Conservation (phyloP, 2,113 vertebrate species). For the Arvicanthis niloticus region DNA sequence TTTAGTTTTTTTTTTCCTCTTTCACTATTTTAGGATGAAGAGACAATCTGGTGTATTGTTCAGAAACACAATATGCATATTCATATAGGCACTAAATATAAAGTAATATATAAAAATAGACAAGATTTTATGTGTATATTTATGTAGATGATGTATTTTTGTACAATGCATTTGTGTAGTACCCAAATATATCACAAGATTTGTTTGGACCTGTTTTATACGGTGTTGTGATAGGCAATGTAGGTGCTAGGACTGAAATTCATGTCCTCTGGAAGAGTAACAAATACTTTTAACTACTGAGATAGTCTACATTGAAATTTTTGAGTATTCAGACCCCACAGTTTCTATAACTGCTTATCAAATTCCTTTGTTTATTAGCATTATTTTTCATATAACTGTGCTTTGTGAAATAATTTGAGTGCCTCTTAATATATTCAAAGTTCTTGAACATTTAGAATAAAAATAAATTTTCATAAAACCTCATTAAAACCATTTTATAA, state of each 20-base stretch:
- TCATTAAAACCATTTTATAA: constrained; percentile 8
- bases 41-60: background rate
- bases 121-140: background rate
- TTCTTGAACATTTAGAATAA: background rate
- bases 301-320: background rate
- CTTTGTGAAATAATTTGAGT: background rate
- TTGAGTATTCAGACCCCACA: background rate
- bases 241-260: background rate
- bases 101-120: background rate
- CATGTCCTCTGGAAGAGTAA: background rate
- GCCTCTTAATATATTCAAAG: background rate
- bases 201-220: no score
- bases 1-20: background rate
- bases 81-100: background rate
- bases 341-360: background rate
- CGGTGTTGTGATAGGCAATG: no score
- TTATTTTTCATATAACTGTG: background rate
- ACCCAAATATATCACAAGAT: background rate
- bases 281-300: background rate
- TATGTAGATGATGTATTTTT: background rate
- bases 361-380: background rate
- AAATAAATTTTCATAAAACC: constrained; percentile 26
- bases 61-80: background rate
- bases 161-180: background rate
- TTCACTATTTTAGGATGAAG: background rate